Conservation (phyloP, 2,113 vertebrate species). For the Bubo bubo region DNA sequence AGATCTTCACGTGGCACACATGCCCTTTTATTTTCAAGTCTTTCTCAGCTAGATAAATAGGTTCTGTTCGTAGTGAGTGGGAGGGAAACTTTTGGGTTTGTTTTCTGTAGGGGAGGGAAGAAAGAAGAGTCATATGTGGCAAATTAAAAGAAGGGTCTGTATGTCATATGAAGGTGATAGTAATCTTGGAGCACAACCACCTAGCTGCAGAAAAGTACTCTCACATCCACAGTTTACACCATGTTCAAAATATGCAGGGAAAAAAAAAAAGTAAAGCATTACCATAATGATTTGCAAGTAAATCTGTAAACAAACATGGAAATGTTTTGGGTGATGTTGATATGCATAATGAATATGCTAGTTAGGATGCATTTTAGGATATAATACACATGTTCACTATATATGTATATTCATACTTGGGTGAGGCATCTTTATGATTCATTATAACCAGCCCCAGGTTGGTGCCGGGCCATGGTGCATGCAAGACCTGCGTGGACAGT, state of each 20-base stretch:
- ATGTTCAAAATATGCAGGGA: not conserved
- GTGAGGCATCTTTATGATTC: not conserved
- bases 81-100: not conserved
- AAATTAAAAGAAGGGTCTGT: not conserved
- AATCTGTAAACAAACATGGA: not conserved
- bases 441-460: not conserved
- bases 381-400: not conserved
- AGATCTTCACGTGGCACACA: not conserved
- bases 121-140: not conserved
- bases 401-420: not conserved
- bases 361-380: not conserved
- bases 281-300: not conserved
- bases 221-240: not conserved
- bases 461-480: not conserved
- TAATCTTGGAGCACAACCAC: not conserved
- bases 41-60: not conserved
- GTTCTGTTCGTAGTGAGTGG: not conserved
- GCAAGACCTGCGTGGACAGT: accelerated
- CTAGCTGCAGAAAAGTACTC: not conserved
- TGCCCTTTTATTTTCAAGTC: not conserved
- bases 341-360: not conserved
- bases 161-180: not conserved
- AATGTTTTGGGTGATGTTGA: not conserved
- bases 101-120: not conserved
- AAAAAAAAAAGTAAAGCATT: not conserved